phyloP scores from a whole-genome alignment of 2,888 invertebrate species.

The Atrina japonica region DNA sequence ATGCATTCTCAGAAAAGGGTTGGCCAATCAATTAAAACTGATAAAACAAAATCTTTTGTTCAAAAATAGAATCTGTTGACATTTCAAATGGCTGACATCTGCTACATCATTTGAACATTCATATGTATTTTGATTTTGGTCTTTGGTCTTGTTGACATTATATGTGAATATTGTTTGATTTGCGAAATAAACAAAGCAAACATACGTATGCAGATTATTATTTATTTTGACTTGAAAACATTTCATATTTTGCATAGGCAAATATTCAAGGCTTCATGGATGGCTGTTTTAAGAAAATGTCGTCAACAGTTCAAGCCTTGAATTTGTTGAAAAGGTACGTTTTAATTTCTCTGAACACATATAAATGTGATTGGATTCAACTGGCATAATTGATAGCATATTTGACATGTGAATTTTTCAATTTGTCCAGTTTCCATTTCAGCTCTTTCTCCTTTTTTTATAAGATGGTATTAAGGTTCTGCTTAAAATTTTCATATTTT shows the following conservation, averaged over 20 bases:
- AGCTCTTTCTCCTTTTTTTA: background rate
- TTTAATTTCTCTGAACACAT: background rate
- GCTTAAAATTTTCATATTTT: background rate
- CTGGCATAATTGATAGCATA: background rate
- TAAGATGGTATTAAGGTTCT: background rate
- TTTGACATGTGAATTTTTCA: background rate
- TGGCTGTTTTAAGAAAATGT: constrained; percentile 70
- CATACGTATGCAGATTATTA: no score
- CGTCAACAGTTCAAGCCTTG: constrained; percentile 80
- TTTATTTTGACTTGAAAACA: background rate
- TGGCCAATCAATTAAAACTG: background rate
- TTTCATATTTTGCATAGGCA: constrained; percentile 50
- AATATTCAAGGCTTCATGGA: constrained; percentile 75
- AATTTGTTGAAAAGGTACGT: constrained; percentile 78
- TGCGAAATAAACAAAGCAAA: no score
- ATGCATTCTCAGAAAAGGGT: background rate
- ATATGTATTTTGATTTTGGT: background rate
- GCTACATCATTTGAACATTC: background rate
- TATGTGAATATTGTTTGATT: no score
- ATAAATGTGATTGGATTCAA: background rate
- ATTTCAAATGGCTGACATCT: no score
- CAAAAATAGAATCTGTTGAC: no score
- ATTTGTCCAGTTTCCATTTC: background rate
- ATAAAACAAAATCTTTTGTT: no score
- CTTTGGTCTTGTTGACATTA: no score